Evolutionary conservation across 2,113 vertebrate genomes (phyloP).

Genomic region (Notarius lentiginosus): DNA sequence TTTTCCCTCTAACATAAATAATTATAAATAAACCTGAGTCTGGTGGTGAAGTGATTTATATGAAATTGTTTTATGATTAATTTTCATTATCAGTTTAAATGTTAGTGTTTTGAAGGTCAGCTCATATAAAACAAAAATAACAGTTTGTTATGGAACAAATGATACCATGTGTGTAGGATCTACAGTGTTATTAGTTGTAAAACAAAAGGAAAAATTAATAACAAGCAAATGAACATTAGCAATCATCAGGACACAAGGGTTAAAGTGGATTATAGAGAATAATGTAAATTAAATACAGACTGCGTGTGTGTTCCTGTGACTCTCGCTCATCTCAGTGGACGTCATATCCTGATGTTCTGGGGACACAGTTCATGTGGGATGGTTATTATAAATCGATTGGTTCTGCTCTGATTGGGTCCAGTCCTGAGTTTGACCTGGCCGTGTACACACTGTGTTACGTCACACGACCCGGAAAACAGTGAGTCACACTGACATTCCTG

Average conservation of each 20-base stretch:
- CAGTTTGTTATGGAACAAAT: not conserved
- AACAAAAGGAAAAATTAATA: not conserved
- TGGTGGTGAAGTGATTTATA: no score
- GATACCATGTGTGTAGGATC: not conserved
- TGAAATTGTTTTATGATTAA: no score
- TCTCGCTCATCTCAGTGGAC: slow-evolving; percentile 74
- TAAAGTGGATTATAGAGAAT: not conserved
- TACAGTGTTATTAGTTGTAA: not conserved
- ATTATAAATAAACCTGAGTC: no score
- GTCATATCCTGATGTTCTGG: slow-evolving; percentile 83
- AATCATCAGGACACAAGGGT: not conserved
- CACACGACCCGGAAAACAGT: slow-evolving; percentile 82
- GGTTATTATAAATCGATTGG: slow-evolving; percentile 90
- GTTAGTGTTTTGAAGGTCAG: no score
- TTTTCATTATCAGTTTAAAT: no score
- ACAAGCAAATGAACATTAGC: not conserved
- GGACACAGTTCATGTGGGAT: slow-evolving; percentile 90
- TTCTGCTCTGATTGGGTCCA: slow-evolving; percentile 85
- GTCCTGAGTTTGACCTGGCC: slow-evolving; percentile 92
- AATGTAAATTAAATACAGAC: not conserved
- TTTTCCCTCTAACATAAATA: no score
- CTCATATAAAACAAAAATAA: no score
- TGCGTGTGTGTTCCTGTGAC: not conserved
- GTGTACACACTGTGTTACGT: slow-evolving; percentile 91
- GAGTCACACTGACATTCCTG: slow-evolving; percentile 58